Conservation (phyloP, 2,797 vertebrate genomes). For the Apodemus agrarius region DNA sequence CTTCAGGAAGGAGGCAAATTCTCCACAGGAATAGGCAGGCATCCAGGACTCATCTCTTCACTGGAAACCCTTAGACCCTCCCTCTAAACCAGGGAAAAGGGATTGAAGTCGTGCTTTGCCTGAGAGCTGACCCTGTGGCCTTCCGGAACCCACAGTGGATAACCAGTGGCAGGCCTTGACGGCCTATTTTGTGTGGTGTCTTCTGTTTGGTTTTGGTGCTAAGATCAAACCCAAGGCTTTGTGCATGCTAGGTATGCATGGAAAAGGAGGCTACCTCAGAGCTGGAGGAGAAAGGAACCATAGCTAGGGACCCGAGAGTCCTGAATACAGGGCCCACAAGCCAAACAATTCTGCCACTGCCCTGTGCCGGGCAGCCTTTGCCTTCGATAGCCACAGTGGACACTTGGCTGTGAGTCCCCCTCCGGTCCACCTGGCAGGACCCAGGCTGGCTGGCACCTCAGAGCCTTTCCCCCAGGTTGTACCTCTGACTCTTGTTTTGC, state of each 20-base stretch:
- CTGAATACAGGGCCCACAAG: background rate
- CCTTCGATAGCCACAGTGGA: background rate
- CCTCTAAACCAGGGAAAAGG: background rate
- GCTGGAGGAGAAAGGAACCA: background rate
- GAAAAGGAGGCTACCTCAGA: background rate
- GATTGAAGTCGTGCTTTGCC: background rate
- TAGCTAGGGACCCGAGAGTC: background rate
- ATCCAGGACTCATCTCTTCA: background rate
- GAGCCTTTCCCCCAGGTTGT: background rate
- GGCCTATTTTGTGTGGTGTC: too few relatives aligned
- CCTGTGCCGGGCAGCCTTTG: background rate
- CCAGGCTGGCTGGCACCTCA: background rate
- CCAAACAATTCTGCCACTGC: background rate
- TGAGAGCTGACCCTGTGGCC: rapidly evolving
- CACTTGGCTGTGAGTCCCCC: too few relatives aligned
- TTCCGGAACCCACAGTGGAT: too few relatives aligned
- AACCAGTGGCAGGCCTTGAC: too few relatives aligned
- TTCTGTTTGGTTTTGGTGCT: background rate
- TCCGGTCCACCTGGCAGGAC: background rate
- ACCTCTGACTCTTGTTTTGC: background rate
- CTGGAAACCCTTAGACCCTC: background rate
- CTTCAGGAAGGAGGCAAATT: background rate
- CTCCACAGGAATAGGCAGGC: background rate
- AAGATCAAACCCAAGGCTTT: background rate
- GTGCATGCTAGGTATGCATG: too few relatives aligned